Evolutionary conservation across 2,113 vertebrate genomes (phyloP).

Genomic region (Echinops telfairi): DNA sequence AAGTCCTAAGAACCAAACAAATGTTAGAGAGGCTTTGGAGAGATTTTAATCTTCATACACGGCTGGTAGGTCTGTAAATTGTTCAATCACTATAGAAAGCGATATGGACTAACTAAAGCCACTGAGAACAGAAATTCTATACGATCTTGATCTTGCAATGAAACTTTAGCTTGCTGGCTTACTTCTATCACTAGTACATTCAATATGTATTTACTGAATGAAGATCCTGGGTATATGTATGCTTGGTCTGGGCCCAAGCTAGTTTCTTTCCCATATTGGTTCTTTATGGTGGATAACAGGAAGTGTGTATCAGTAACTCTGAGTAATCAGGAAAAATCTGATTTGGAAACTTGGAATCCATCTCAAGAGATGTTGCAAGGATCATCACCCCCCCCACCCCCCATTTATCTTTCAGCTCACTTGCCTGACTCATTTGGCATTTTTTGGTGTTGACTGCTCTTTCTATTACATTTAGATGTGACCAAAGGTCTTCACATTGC

Average conservation of each 20-base stretch:
- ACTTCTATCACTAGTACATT: slow-evolving; percentile 25
- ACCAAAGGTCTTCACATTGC: neutral
- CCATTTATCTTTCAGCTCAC: neutral
- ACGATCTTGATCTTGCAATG: slow-evolving; percentile 13
- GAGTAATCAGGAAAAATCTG: neutral
- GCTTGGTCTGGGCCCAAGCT: neutral
- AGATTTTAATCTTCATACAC: too few species aligned
- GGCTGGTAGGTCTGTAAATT: too few species aligned
- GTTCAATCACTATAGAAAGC: too few species aligned
- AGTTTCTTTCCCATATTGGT: neutral
- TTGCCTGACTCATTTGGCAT: slow-evolving; percentile 53
- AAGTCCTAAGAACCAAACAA: too few species aligned
- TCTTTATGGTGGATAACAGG: neutral
- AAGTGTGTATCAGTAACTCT: neutral
- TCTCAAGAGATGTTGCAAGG: slow-evolving; percentile 10
- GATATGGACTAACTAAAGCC: too few species aligned
- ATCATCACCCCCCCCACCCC: slow-evolving; percentile 34
- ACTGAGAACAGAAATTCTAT: too few species aligned
- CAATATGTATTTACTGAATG: neutral
- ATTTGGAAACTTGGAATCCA: slow-evolving; percentile 16
- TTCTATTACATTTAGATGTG: slow-evolving; percentile 11
- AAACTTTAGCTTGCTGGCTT: neutral
- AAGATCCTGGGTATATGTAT: neutral
- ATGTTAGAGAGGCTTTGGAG: too few species aligned
- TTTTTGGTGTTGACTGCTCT: neutral